Evolutionary conservation across 2,797 vertebrate genomes (phyloP).

Genomic region (Agapornis canus): DNA sequence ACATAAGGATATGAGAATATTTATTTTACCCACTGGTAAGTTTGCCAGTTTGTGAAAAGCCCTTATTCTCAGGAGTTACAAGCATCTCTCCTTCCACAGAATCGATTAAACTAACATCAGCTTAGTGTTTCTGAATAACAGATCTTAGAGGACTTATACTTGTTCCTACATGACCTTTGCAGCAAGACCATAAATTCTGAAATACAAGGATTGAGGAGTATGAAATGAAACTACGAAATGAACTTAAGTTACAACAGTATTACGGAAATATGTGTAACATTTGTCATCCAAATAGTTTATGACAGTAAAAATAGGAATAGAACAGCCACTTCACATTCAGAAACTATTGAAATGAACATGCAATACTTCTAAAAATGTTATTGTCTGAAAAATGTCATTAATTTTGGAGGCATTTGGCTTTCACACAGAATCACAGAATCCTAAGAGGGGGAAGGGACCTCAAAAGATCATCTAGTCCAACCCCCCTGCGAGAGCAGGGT

Average conservation of each 20-base stretch:
- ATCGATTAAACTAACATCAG: slow-evolving; percentile 41
- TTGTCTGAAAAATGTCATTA: neutral
- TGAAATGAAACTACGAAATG: neutral
- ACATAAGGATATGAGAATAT: neutral
- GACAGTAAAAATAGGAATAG: neutral
- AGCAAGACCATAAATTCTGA: neutral
- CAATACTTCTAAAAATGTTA: neutral
- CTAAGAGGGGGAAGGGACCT: too few species aligned
- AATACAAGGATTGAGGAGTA: neutral
- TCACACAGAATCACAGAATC: neutral
- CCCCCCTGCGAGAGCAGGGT: too few species aligned
- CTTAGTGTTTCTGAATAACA: neutral
- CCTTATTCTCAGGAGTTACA: slow-evolving; percentile 9
- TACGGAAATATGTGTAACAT: neutral
- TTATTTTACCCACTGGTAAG: slow-evolving; percentile 24
- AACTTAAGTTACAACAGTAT: neutral
- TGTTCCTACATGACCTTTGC: neutral
- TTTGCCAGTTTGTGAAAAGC: neutral
- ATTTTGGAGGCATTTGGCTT: slow-evolving; percentile 12
- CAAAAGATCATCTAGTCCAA: too few species aligned
- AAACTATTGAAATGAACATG: neutral
- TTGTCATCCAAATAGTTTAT: neutral
- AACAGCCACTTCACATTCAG: neutral
- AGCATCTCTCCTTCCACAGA: neutral
- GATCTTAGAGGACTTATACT: neutral